Evolutionary conservation across 1,140 invertebrate genomes (phyloP).

Genomic region (Drosophila eugracilis): DNA sequence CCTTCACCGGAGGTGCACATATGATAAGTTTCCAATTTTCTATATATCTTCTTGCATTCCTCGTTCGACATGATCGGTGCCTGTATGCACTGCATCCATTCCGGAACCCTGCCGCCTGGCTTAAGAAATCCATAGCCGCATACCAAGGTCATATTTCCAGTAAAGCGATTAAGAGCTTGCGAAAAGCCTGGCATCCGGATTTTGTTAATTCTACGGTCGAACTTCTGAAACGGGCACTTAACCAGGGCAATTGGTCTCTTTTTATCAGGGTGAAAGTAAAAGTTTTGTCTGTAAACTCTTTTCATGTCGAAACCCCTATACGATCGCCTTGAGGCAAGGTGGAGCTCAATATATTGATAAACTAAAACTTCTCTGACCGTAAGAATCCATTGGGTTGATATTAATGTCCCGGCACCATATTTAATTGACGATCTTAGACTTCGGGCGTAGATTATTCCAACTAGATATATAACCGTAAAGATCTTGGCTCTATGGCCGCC

Average conservation of each 20-base stretch:
- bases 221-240: background rate
- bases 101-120: background rate
- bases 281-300: background rate
- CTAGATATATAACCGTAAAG: background rate
- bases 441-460: background rate
- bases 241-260: background rate
- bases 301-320: background rate
- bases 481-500: background rate
- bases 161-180: background rate
- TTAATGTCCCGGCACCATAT: background rate
- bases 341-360: background rate
- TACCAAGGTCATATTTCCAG: background rate
- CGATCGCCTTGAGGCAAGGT: background rate
- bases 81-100: background rate
- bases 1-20: slow-evolving; percentile 3
- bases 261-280: background rate
- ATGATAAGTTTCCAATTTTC: background rate
- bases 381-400: slow-evolving; percentile 4
- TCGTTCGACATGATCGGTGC: background rate
- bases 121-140: background rate
- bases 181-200: background rate
- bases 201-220: background rate
- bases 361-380: background rate
- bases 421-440: background rate
- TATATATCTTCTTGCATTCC: background rate